These are phyloP conservation scores for Gambusia yucatana DNA, from an alignment of 2,797 vertebrate genomes.

Conservation along the genomic window DNA sequence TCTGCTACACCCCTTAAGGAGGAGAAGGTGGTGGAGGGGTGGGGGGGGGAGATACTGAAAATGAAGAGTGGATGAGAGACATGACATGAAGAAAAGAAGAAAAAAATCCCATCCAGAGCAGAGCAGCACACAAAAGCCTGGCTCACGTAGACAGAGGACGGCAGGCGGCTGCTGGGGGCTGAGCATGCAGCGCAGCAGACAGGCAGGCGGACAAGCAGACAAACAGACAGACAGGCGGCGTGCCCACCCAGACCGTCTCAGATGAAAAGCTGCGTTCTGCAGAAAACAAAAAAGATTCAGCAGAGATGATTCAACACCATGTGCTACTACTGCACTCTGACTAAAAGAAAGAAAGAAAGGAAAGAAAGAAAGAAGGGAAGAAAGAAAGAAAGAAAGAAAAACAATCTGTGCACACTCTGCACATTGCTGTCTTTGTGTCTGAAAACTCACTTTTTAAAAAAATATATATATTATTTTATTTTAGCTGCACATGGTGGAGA, in stretches of 20 bases:
- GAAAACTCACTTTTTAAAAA: neutral
- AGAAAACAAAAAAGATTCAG: slow-evolving; percentile 70
- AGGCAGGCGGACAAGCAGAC: slow-evolving; percentile 64
- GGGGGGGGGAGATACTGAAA: neutral
- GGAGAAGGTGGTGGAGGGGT: neutral
- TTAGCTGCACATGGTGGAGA: slow-evolving; percentile 31
- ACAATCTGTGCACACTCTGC: slow-evolving; percentile 5
- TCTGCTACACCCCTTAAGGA: slow-evolving; percentile 22
- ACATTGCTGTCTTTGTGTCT: slow-evolving; percentile 16
- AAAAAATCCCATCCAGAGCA: slow-evolving; percentile 58
- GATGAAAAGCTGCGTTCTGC: slow-evolving; percentile 57
- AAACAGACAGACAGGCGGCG: slow-evolving; percentile 62
- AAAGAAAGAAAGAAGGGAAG: too few species aligned
- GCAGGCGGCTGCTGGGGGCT: slow-evolving; percentile 65
- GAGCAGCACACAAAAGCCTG: slow-evolving; percentile 69
- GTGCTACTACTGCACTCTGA: slow-evolving; percentile 32
- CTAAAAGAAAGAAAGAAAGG: neutral
- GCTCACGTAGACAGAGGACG: slow-evolving; percentile 59
- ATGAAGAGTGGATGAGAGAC: slow-evolving; percentile 31
- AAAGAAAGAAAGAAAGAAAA: neutral
- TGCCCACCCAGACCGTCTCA: slow-evolving; percentile 73
- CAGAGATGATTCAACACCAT: slow-evolving; percentile 53
- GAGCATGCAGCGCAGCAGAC: slow-evolving; percentile 60
- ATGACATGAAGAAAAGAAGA: slow-evolving; percentile 53
- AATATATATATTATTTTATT: neutral